Base-by-base conservation (phyloP, 2,888 invertebrate genomes). In the Buathra laborator region DNA sequence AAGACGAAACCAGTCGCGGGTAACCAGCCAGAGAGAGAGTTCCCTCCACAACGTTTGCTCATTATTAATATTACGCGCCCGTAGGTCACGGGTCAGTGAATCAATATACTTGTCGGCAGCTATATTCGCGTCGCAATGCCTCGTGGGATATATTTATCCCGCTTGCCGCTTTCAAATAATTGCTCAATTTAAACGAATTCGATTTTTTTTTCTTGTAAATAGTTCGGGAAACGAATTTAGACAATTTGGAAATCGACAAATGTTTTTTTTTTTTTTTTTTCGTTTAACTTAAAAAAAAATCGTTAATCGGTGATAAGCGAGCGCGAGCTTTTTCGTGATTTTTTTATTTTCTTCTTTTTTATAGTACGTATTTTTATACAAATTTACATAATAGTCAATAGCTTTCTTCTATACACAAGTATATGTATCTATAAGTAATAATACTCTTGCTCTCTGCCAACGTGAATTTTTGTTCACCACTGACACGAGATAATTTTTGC, bases 21-120 rank as follows among this genome's bases (percentile, higher is more conserved):
- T 12, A n/a, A 48, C 9, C n/a, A 62, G 29, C 10, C 84, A 86
- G 87, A 77, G 66, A 86, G 81, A 89, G 89, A 62, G 32, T 62
- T 92, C 89, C 91, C 90, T 92, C 89, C 90, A 89, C 81, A n/a
- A 90, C 86, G 90, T 78, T 91, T 92, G 90, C 90, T 93, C 90
- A 90, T 86, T 88, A 89, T 88, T 62, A 81, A 84, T 81, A 86
- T 48, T 80, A 76, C 70, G 77, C 81, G 76, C 84, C 66, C 79
- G 77, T 85, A 87, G 84, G 86, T 84, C 53, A 59, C 76, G 80
- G 66, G 66, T 16, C 43, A 10, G 43, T 37, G 66, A 37, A 53
- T 64, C 46, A 56, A 75, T 64, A 75, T 44, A 56, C 59, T 37
- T 46, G 67, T 68, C 82, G 80, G 83, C 70, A 75, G 81, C 78